Percentiles rank a stretch among this genome's conserved stretches.
These are phyloP conservation scores for Podargus strigoides DNA, from an alignment of 2,797 vertebrate species.

Conservation along the genomic window DNA sequence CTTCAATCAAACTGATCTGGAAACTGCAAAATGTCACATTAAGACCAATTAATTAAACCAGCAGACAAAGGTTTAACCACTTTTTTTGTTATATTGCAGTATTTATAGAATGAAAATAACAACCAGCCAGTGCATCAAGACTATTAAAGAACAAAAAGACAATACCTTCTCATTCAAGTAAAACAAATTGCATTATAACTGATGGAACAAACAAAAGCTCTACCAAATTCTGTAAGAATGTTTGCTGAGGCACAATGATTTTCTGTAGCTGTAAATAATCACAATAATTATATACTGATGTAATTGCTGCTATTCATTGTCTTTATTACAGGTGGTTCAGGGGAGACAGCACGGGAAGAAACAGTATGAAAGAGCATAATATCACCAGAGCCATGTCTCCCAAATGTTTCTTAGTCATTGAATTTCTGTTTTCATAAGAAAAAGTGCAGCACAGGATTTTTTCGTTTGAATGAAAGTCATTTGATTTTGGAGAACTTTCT, in stretches of 20 bases:
- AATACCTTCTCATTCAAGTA: neutral
- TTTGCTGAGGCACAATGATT: neutral
- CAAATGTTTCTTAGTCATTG: neutral
- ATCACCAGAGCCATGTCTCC: neutral
- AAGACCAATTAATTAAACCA: neutral
- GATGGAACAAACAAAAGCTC: neutral
- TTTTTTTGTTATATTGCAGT: neutral
- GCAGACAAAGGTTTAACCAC: neutral
- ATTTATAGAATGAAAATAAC: neutral
- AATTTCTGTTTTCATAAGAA: neutral
- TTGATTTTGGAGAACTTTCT: neutral
- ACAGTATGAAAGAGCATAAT: neutral
- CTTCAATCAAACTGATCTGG: neutral
- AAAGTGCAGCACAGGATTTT: neutral
- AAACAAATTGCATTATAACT: neutral
- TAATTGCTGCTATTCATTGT: neutral
- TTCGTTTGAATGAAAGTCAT: neutral
- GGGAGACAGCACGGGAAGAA: neutral
- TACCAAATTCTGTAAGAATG: neutral
- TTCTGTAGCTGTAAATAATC: neutral
- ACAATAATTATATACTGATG: neutral
- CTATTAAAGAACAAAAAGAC: neutral
- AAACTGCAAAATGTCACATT: neutral
- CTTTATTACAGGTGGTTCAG: neutral
- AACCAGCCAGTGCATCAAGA: neutral